Evolutionary conservation across 2,113 vertebrate genomes (phyloP), one percentile per base, ranked within the genome.

Genomic region (Petromus typicus): DNA sequence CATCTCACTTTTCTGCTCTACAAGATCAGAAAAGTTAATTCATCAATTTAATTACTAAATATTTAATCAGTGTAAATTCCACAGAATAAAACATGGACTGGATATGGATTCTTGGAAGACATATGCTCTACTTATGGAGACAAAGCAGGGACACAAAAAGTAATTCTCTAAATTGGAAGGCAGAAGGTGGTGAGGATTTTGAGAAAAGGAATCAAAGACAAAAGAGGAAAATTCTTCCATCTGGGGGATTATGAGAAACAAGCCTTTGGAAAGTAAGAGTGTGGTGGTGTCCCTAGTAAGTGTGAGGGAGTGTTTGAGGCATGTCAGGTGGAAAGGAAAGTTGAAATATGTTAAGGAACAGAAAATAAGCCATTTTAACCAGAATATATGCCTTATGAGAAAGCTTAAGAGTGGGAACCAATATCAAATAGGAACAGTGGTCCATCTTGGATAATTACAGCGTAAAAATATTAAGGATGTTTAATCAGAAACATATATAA

Each of bases 21-120:
- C 61, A 48, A 22, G 2, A 85, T 12, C 71, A 94, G 64, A 80
- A 84, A 79, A 63, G 37, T 67, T 83, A 67, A 82, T 84, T 81
- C 45, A 86, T 56, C 37, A 22, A 61, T 54, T 63, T 37, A 34
- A 22, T 73, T 34, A 66, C n/a, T 17, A 91, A 89, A 48, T 95
- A 30, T 75, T 89, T 78, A 79, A 61, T 85, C 20, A 85, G 2
- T 56, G 16, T n/a, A 7, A 25, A 30, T 43, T 71, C 54, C n/a
- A 43, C 79, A 4, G 23, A 48, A 93, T 59, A 82, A 56, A 92
- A 59, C 82, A 78, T 23, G 14, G 67, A 32, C 7, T 23, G 54
- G 34, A 48, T 79, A 17, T 54, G 16, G n/a, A 54, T 79, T 89
- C 23, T 16, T 71, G 16, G 61, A 89, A 20, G 27, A 45, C 9